phyloP scores from a whole-genome alignment of 2,888 invertebrate species.

The Frankliniella intonsa region DNA sequence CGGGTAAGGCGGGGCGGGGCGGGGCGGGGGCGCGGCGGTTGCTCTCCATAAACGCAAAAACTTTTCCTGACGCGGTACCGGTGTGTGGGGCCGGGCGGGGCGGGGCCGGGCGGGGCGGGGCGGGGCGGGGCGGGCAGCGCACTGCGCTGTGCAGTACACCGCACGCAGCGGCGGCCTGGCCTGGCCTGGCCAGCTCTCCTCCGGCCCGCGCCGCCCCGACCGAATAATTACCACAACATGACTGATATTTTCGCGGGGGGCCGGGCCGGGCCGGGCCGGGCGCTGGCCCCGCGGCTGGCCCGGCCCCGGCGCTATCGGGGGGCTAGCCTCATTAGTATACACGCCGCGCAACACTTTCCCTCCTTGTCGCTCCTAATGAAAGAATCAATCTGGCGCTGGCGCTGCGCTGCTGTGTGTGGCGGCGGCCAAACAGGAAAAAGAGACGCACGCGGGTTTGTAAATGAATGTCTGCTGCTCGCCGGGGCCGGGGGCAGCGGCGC shows the following conservation, averaged over 20 bases:
- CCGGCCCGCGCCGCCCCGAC: neutral
- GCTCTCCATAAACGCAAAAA: neutral
- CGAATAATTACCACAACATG: slow-evolving; percentile 18
- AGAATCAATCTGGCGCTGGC: too few relatives aligned
- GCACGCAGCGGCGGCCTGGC: too few relatives aligned
- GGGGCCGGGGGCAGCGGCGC: neutral
- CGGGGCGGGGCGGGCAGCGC: neutral
- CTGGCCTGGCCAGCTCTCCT: too few relatives aligned
- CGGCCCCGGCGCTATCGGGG: neutral
- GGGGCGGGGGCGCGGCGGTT: neutral
- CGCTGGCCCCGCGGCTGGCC: too few relatives aligned
- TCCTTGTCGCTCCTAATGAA: too few relatives aligned
- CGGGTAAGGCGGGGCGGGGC: neutral
- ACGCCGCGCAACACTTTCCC: neutral
- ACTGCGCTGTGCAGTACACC: too few relatives aligned
- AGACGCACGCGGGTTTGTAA: too few relatives aligned
- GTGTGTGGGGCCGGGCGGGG: neutral
- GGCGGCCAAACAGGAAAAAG: too few relatives aligned
- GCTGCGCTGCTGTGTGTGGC: too few relatives aligned
- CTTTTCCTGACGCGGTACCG: neutral
- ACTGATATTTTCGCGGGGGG: slow-evolving; percentile 15
- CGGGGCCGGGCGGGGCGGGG: neutral
- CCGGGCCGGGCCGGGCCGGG: too few relatives aligned
- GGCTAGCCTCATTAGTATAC: neutral
- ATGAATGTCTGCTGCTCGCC: neutral